A percentile compares a stretch with the other conserved stretches of the same genome.
phyloP scores from a whole-genome alignment of 2,888 invertebrate species.

The Caenorhabditis wallacei region DNA sequence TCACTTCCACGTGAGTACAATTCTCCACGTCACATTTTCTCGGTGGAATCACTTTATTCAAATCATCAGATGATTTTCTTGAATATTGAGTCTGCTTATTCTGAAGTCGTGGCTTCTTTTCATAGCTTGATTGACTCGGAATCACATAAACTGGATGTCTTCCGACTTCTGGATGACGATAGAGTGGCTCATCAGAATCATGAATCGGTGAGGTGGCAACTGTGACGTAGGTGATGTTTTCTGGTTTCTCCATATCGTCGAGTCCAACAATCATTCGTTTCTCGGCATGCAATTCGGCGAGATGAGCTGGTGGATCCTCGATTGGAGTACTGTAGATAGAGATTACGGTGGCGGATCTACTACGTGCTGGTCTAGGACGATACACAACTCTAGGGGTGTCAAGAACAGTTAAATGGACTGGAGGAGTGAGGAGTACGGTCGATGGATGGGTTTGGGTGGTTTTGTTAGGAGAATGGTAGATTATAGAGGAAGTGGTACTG shows the following conservation, averaged over 20 bases:
- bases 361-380: background rate
- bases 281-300: slow-evolving; percentile 57
- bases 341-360: slow-evolving; percentile 16
- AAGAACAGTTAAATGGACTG: background rate
- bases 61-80: slow-evolving; percentile 34
- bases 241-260: slow-evolving; percentile 5
- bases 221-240: slow-evolving; percentile 42
- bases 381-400: background rate
- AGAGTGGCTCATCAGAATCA: slow-evolving; percentile 12
- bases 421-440: background rate
- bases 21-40: slow-evolving; percentile 47
- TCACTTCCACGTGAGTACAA: slow-evolving; percentile 57
- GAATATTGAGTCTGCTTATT: slow-evolving; percentile 32
- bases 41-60: slow-evolving; percentile 1
- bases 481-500: background rate
- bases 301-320: slow-evolving; percentile 2
- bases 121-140: slow-evolving; percentile 28
- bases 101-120: background rate
- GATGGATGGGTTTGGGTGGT: slow-evolving; percentile 8
- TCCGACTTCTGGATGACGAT: slow-evolving; percentile 45
- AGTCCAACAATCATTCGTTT: slow-evolving; percentile 58
- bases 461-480: background rate
- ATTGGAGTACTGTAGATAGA: slow-evolving; percentile 32
- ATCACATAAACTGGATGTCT: slow-evolving; percentile 24
- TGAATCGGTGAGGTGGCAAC: slow-evolving; percentile 26